These are phyloP conservation scores for Drosophila leontia DNA, from an alignment of 1,140 invertebrate species.

Conservation along the genomic window DNA sequence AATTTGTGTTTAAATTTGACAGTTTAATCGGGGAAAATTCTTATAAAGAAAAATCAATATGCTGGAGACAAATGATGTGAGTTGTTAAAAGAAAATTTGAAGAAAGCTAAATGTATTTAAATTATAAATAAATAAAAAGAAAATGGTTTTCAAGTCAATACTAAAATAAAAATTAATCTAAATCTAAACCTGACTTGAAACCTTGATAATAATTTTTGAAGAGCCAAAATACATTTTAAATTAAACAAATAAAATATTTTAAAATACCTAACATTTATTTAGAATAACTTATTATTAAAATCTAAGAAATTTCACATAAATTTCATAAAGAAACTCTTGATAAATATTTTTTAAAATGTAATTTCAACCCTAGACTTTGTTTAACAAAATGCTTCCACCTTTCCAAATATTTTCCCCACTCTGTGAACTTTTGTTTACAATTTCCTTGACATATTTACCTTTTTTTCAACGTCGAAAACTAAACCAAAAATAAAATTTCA, in stretches of 20 bases:
- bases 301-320: background rate
- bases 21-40: conserved; percentile 2
- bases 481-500: conserved; percentile 36
- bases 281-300: background rate
- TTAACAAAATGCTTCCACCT: conserved; percentile 1
- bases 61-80: conserved; percentile 70
- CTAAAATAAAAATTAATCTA: background rate
- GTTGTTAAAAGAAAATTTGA: background rate
- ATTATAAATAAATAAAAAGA: background rate
- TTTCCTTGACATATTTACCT: conserved; percentile 76
- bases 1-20: conserved; percentile 13
- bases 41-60: conserved; percentile 16
- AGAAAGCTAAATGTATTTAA: background rate
- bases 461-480: conserved; percentile 34
- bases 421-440: conserved; percentile 49
- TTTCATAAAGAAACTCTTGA: background rate
- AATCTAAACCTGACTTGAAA: background rate
- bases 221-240: background rate
- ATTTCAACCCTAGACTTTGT: background rate
- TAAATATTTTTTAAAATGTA: background rate
- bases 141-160: background rate
- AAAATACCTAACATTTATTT: background rate
- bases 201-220: background rate
- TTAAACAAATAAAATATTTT: background rate
- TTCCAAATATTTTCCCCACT: conserved; percentile 4